A percentile compares a stretch with the other conserved stretches of the same genome.
Conservation (phyloP, 2,113 vertebrate genomes). For the Anarrhichthys ocellatus region DNA sequence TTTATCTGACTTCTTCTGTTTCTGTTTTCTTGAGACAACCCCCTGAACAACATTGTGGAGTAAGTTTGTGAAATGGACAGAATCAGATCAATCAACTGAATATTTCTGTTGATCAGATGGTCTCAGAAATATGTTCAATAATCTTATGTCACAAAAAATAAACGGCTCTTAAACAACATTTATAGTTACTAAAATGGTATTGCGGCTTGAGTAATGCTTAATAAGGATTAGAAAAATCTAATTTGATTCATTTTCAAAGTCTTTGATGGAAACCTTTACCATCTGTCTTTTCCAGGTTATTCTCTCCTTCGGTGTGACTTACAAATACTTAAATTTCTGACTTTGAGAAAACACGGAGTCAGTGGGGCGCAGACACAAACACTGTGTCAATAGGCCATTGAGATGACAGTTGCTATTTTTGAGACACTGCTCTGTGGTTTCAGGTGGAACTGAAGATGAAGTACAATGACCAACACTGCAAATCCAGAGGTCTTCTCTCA, state of each 20-base stretch:
- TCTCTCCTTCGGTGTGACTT: not conserved
- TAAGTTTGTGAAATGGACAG: not conserved
- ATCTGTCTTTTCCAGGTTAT: not conserved
- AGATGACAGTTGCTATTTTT: not conserved
- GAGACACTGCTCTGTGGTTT: not conserved
- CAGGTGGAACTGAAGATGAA: slow-evolving; percentile 97
- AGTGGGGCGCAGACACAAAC: not conserved
- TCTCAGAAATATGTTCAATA: not conserved
- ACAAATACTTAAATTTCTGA: not conserved
- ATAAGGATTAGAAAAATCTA: no score
- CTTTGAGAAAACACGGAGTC: not conserved
- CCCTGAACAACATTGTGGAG: not conserved
- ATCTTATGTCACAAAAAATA: not conserved
- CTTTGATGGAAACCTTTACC: not conserved
- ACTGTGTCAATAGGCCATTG: not conserved
- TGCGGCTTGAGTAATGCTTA: not conserved
- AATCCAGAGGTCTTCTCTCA: slow-evolving; percentile 90
- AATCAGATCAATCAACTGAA: not conserved
- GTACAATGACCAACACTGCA: slow-evolving; percentile 95
- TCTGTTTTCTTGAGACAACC: not conserved
- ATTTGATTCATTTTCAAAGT: no score
- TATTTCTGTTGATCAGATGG: not conserved
- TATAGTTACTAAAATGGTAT: not conserved
- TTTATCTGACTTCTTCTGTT: no score
- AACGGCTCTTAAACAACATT: not conserved